Base-by-base conservation (phyloP, 2,888 invertebrate genomes). In the Atethmia centrago region DNA sequence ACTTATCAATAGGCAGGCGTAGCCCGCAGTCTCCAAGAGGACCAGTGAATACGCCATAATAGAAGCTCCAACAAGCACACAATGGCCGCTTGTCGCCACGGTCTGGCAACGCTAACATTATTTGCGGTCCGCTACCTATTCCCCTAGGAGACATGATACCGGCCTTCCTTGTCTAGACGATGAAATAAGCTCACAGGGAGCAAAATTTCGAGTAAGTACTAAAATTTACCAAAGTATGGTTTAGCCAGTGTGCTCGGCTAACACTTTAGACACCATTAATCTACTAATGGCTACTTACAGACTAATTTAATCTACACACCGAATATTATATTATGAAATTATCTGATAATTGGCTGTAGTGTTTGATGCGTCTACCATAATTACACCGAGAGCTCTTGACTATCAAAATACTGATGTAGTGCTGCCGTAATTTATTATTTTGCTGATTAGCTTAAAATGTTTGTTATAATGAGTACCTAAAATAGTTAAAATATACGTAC, bases 71-170 rank as follows among this genome's bases (percentile, higher is more conserved):
- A 89, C 86, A 86, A 87, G 88, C 83, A 87, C 84, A 92, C 92
- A 93, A 91, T 90, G 88, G 86, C 75, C 85, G 81, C 84, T 87
- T 86, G 84, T 87, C 91, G 92, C 89, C 87, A 94, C 94, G 94
- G 93, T 95, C 94, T 92, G 90, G 87, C 92, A 88, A 85, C 89
- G 89, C 91, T 92, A 94, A 94, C 91, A 93, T 92, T 90, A 93
- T 95, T 95, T 95, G 94, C 94, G 93, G 93, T 92, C 92, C 91
- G 91, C 93, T 92, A 93, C 92, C 90, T 92, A 92, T 91, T 89
- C 93, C 92, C 93, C 91, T 85, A 87, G 82, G 93, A 90, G 92
- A 91, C 88, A 90, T 86, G 90, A 92, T 89, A 90, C 90, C 84
- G 83, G 88, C 89, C 91, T 92, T 92, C 91, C 92, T 89, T 83